phyloP scores from a whole-genome alignment of 2,888 invertebrate genomes.

The Apotomis capreana region DNA sequence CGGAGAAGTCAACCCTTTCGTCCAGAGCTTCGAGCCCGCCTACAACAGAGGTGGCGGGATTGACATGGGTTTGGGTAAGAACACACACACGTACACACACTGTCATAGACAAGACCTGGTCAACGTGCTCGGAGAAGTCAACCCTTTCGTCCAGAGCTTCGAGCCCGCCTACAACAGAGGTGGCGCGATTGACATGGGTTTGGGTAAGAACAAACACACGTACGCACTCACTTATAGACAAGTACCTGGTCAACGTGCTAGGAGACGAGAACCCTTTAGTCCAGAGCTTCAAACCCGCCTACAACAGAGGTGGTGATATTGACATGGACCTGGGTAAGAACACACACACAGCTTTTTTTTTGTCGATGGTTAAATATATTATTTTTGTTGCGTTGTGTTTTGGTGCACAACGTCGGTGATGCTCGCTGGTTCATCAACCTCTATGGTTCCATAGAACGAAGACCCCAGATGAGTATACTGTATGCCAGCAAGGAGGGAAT shows the following conservation, averaged over 20 bases:
- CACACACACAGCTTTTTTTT: too few species aligned
- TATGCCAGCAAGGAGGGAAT: too few species aligned
- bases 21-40: conserved; percentile 78
- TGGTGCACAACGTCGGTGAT: too few species aligned
- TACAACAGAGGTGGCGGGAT: conserved; percentile 76
- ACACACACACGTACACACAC: too few species aligned
- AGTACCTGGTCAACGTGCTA: conserved; percentile 57
- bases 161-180: conserved; percentile 78
- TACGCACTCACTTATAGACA: neutral
- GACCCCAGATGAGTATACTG: too few species aligned
- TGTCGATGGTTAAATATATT: too few species aligned
- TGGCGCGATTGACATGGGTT: conserved; percentile 76
- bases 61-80: conserved; percentile 63
- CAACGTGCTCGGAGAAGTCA: conserved; percentile 79
- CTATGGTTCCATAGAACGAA: too few species aligned
- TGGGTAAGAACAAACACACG: too few species aligned
- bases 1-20: conserved; percentile 81
- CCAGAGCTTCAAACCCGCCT: conserved; percentile 77
- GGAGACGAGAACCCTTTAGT: conserved; percentile 82
- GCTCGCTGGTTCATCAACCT: too few species aligned
- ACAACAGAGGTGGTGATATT: conserved; percentile 74
- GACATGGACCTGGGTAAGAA: conserved; percentile 63
- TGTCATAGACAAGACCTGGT: neutral
- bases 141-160: conserved; percentile 77
- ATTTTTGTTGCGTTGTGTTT: too few species aligned